A percentile compares a stretch with the other conserved stretches of the same genome.
Evolutionary conservation across 2,113 vertebrate species (phyloP).

Genomic region (Cricetomys ansorgei): DNA sequence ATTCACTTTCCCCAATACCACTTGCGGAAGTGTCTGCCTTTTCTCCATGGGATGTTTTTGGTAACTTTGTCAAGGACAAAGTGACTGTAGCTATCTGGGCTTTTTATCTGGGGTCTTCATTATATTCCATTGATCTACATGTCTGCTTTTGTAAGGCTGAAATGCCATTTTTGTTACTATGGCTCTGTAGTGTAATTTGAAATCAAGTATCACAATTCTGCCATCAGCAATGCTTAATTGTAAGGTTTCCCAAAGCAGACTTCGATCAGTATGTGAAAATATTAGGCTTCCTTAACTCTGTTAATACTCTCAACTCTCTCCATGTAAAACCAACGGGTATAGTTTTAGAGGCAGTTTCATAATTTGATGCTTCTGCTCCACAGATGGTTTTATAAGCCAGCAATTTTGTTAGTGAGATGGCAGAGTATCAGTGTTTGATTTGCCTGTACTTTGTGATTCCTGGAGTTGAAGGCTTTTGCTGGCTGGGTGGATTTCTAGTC

Average conservation of each 20-base stretch:
- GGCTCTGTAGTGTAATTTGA: background rate
- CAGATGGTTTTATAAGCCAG: background rate
- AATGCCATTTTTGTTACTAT: background rate
- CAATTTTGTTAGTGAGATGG: background rate
- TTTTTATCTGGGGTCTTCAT: too few relatives aligned
- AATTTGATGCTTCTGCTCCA: background rate
- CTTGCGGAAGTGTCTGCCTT: background rate
- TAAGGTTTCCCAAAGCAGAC: background rate
- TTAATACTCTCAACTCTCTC: background rate
- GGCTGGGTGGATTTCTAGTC: background rate
- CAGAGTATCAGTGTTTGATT: background rate
- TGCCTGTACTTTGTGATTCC: background rate
- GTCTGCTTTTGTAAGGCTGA: background rate
- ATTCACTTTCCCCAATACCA: background rate
- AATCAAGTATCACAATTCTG: background rate
- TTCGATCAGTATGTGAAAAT: background rate
- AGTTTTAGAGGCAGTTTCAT: background rate
- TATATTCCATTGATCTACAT: background rate
- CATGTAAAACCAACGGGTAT: background rate
- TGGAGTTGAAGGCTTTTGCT: background rate
- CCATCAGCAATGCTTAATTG: background rate
- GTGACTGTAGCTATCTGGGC: background rate
- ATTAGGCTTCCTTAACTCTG: background rate
- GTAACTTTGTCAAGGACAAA: background rate
- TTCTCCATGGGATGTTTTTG: background rate